phyloP scores from a whole-genome alignment of 2,113 vertebrate genomes.

The Nesoenas mayeri region DNA sequence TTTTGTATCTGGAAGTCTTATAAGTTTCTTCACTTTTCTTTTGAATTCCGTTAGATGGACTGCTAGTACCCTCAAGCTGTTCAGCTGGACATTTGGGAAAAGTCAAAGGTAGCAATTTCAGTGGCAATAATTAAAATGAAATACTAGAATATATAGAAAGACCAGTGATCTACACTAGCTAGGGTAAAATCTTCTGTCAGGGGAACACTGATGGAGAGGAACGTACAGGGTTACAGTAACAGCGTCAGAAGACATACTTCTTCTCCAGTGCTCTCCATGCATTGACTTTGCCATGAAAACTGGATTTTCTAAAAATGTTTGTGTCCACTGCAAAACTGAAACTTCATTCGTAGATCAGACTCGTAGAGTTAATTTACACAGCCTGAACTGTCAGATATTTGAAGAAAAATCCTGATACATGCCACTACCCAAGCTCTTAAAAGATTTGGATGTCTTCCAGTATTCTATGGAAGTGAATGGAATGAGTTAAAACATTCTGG shows the following conservation, averaged over 20 bases:
- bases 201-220: not conserved
- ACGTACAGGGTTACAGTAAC: not conserved
- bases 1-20: not conserved
- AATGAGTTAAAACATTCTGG: not conserved
- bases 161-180: not conserved
- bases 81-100: not conserved
- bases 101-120: not conserved
- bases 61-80: not conserved
- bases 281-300: not conserved
- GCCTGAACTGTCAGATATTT: not conserved
- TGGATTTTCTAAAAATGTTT: not conserved
- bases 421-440: not conserved
- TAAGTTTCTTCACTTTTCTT: not conserved
- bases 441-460: not conserved
- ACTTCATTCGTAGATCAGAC: not conserved
- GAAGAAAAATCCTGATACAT: not conserved
- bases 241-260: not conserved
- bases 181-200: not conserved
- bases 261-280: not conserved
- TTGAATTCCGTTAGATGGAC: not conserved
- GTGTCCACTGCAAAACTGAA: not conserved
- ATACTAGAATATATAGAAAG: not conserved
- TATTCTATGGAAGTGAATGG: not conserved
- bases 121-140: not conserved
- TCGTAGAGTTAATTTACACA: not conserved